phyloP scores from a whole-genome alignment of 2,888 invertebrate genomes.

The Nysson spinosus region DNA sequence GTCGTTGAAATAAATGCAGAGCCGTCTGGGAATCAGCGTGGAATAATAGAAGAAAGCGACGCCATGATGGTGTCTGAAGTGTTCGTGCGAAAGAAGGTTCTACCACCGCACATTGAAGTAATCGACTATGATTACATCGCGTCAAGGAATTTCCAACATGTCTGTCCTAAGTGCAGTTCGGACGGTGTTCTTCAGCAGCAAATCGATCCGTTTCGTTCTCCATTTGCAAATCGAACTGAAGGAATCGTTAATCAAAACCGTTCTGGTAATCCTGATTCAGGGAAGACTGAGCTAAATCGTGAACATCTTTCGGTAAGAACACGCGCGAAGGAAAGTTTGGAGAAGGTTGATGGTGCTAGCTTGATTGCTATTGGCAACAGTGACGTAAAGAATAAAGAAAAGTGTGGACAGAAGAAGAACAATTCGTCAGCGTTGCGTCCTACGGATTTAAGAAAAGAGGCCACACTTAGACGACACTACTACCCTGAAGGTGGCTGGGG shows the following conservation, averaged over 20 bases:
- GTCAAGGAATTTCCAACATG: slow-evolving; percentile 46
- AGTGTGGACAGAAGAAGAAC: slow-evolving; percentile 27
- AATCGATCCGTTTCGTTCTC: slow-evolving; percentile 62
- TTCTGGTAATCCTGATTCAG: slow-evolving; percentile 1
- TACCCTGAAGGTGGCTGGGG: slow-evolving; percentile 95
- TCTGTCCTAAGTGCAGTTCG: slow-evolving; percentile 66
- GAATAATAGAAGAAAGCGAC: not conserved
- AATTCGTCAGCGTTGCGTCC: slow-evolving; percentile 30
- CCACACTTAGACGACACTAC: slow-evolving; percentile 83
- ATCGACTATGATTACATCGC: slow-evolving; percentile 57
- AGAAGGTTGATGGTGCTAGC: slow-evolving; percentile 56
- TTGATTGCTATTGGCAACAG: slow-evolving; percentile 52
- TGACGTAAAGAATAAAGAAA: slow-evolving; percentile 25
- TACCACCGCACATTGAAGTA: slow-evolving; percentile 54
- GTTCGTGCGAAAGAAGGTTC: not conserved
- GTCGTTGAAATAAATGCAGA: slow-evolving; percentile 26
- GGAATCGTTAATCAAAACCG: not conserved
- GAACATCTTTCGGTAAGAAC: slow-evolving; percentile 23
- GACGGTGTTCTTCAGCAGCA: slow-evolving; percentile 58
- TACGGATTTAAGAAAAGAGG: slow-evolving; percentile 63
- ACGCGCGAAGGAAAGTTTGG: slow-evolving; percentile 47
- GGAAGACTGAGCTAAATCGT: slow-evolving; percentile 24
- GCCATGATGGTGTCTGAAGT: not conserved
- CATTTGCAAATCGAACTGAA: slow-evolving; percentile 13
- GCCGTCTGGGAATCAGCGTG: not conserved